Conservation (phyloP, 2,113 vertebrate genomes). For the Carettochelys insculpta region DNA sequence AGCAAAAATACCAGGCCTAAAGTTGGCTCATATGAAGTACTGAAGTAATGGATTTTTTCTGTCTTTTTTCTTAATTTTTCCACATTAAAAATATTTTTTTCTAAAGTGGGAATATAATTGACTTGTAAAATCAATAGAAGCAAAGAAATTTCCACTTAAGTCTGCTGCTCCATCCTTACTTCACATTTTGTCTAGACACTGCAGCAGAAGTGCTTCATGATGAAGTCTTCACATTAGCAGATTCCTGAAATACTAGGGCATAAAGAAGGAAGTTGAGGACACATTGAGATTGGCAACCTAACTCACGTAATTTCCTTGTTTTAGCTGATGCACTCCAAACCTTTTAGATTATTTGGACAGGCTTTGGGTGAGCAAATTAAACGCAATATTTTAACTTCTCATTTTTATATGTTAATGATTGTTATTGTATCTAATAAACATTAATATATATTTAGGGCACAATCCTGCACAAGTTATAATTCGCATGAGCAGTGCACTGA, state of each 20-base stretch:
- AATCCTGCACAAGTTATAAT: background rate
- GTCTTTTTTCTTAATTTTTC: background rate
- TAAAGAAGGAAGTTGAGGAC: background rate
- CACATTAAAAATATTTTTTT: background rate
- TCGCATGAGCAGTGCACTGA: slow-evolving; percentile 37
- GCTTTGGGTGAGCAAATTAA: background rate
- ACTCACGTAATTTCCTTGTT: background rate
- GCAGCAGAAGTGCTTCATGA: background rate
- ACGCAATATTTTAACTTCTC: background rate
- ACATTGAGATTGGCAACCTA: background rate
- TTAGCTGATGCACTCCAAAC: background rate
- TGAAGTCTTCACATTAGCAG: background rate
- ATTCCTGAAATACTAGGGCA: background rate
- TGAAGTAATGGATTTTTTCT: background rate
- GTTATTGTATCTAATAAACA: background rate
- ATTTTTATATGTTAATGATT: background rate
- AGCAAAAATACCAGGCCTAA: fast-evolving
- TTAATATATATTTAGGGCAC: background rate
- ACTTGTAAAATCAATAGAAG: background rate
- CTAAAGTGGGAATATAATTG: background rate
- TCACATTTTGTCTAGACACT: background rate
- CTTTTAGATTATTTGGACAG: background rate
- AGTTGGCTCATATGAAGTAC: background rate
- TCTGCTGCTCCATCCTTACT: background rate
- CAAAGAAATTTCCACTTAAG: background rate